These are phyloP conservation scores for Chrysoperla carnea DNA, from an alignment of 1,140 invertebrate genomes.

Conservation along the genomic window DNA sequence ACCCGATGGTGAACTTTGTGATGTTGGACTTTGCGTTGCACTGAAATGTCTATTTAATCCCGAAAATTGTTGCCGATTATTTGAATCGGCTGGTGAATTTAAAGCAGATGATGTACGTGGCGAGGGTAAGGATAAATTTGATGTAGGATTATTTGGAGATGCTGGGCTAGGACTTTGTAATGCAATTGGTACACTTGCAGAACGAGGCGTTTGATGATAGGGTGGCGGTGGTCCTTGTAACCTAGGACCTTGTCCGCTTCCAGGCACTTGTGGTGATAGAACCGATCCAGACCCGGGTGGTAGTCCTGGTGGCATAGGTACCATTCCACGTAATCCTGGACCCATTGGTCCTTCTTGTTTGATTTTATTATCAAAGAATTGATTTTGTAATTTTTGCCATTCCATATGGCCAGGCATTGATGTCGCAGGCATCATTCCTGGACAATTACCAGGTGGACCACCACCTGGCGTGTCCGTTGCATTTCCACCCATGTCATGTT, in stretches of 20 bases:
- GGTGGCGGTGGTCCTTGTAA: constrained; percentile 75
- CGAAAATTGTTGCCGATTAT: constrained; percentile 26
- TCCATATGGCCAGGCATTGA: constrained; percentile 41
- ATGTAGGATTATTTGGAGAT: constrained; percentile 50
- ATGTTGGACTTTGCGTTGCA: constrained; percentile 44
- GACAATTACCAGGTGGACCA: not conserved
- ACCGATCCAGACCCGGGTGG: constrained; percentile 1
- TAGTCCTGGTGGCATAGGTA: constrained; percentile 4
- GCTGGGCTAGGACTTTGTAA: constrained; percentile 51
- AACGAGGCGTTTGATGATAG: constrained; percentile 63
- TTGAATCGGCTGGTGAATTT: constrained; percentile 48
- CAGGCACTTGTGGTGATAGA: constrained; percentile 26
- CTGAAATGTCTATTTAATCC: constrained; percentile 26
- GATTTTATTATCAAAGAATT: constrained; percentile 53
- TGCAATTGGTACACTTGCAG: constrained; percentile 67
- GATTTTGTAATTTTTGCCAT: constrained; percentile 78
- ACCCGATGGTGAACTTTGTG: constrained; percentile 27
- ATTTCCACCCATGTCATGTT: constrained; percentile 9
- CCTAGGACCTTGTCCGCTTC: constrained; percentile 33
- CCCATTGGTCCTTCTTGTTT: constrained; percentile 11
- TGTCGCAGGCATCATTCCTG: constrained; percentile 14
- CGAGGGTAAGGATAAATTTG: constrained; percentile 50
- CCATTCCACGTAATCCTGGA: constrained; percentile 10
- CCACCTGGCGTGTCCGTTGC: not conserved
- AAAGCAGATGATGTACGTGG: constrained; percentile 47